Base-by-base conservation (phyloP, 2,113 vertebrate genomes). In the Melanocharis versteri region DNA sequence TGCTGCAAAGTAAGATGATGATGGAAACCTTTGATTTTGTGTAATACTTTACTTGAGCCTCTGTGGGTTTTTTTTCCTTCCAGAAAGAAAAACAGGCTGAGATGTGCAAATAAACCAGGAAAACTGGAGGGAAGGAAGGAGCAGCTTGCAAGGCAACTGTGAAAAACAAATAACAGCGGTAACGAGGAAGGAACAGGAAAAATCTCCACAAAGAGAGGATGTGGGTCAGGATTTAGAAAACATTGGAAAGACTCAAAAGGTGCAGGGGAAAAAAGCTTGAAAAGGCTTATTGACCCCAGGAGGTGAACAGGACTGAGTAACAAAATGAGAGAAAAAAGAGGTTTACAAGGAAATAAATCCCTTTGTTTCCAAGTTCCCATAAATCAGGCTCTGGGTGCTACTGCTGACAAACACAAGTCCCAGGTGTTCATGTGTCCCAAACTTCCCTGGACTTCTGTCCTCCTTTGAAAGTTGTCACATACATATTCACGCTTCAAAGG, bases 61-160 rank as follows among this genome's bases (percentile, higher is more conserved):
- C 48, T 60, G 44, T 20, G 3, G n/a, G n/a, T n/a, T 20, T 70
- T 85, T 54, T 77, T 53, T 27, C 39, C 58, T 83, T 90, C 54
- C 68, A 83, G 60, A 77, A 92, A 50, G 17, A 83, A 84, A 88
- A 91, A 65, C 37, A 93, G 77, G 14, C 68, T 4, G 30, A 60
- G 61, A 53, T 69, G 53, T 72, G n/a, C 62, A 96, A 96, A 96
- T 73, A 96, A 95, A 95, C 45, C 51, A 72, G 89, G 78, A 71
- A 72, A 91, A 72, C 26, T 44, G 48, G 65, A 87, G 72, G 83
- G 66, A 82, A 84, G 91, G 77, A 95, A 95, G 84, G 81, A 95
- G 45, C 65, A 83, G 81, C 44, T 87, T 91, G 73, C 70, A 82
- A 87, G 42, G 78, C 45, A 87, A 53, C 76, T 87, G 91, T 79